A percentile compares a stretch with the other conserved stretches of the same genome.
Evolutionary conservation across 2,113 vertebrate genomes (phyloP).

Genomic region (Plectropomus leopardus): DNA sequence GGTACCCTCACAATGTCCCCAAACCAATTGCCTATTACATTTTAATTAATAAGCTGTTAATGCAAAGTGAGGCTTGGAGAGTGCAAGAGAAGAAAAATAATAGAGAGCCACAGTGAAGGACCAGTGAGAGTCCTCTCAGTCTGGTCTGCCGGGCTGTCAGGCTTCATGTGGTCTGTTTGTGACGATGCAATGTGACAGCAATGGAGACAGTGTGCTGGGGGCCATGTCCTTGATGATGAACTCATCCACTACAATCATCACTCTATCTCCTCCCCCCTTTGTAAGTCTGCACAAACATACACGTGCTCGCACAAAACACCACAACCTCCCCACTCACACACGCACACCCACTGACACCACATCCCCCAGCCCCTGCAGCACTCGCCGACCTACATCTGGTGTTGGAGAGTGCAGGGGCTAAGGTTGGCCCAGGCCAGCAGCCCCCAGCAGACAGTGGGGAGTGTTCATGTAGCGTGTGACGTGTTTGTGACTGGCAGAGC

Average conservation of each 20-base stretch:
- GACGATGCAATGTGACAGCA: slow-evolving; percentile 81
- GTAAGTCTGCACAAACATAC: slow-evolving; percentile 35
- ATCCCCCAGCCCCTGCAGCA: slow-evolving; percentile 78
- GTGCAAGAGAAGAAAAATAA: slow-evolving; percentile 43
- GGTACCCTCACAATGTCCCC: not conserved
- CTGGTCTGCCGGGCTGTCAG: slow-evolving; percentile 68
- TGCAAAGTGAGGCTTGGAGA: slow-evolving; percentile 22
- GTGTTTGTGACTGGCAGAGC: slow-evolving; percentile 37
- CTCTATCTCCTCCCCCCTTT: slow-evolving; percentile 28
- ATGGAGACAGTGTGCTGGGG: slow-evolving; percentile 72
- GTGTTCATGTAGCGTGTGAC: slow-evolving; percentile 59
- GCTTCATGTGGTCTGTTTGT: slow-evolving; percentile 67
- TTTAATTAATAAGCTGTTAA: slow-evolving; percentile 37
- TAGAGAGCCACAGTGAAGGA: slow-evolving; percentile 35
- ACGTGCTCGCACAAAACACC: slow-evolving; percentile 20
- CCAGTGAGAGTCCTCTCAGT: slow-evolving; percentile 43
- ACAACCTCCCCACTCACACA: slow-evolving; percentile 4
- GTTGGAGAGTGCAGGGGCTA: slow-evolving; percentile 66
- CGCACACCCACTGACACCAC: slow-evolving; percentile 14
- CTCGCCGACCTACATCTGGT: slow-evolving; percentile 83
- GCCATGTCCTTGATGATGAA: slow-evolving; percentile 80
- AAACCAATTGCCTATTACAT: slow-evolving; percentile 5
- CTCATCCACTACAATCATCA: slow-evolving; percentile 73
- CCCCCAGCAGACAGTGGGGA: slow-evolving; percentile 69
- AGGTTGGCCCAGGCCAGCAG: slow-evolving; percentile 63